Evolutionary conservation across 2,888 invertebrate genomes (phyloP).

Genomic region (Stenodera caucasica): DNA sequence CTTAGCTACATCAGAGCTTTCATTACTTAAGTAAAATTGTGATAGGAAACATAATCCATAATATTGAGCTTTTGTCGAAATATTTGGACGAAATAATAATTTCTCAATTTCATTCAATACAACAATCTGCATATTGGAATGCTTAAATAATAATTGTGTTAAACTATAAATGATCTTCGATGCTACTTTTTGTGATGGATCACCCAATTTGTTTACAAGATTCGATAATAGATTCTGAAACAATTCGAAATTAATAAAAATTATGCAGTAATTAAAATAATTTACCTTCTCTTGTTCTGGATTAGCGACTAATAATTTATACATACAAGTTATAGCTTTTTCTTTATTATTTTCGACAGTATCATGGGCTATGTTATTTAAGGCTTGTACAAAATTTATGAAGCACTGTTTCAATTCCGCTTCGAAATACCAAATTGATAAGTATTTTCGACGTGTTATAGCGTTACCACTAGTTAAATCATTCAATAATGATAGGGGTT

Average conservation of each 20-base stretch:
- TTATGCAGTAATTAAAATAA: not conserved
- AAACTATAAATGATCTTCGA: slow-evolving; percentile 86
- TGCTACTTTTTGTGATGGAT: slow-evolving; percentile 85
- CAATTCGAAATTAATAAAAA: slow-evolving; percentile 24
- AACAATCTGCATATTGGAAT: slow-evolving; percentile 90
- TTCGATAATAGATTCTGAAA: slow-evolving; percentile 72
- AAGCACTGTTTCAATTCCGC: slow-evolving; percentile 77
- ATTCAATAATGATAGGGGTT: slow-evolving; percentile 62
- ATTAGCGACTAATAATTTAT: slow-evolving; percentile 73
- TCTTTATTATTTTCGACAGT: slow-evolving; percentile 78
- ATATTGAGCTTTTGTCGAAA: slow-evolving; percentile 84
- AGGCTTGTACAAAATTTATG: slow-evolving; percentile 67
- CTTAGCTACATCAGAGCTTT: slow-evolving; percentile 78
- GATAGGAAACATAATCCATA: slow-evolving; percentile 91
- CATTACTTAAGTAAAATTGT: slow-evolving; percentile 76
- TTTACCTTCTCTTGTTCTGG: slow-evolving; percentile 82
- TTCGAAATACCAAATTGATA: slow-evolving; percentile 87
- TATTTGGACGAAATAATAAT: slow-evolving; percentile 81
- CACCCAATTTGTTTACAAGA: slow-evolving; percentile 94
- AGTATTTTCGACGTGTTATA: slow-evolving; percentile 64
- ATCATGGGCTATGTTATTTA: slow-evolving; percentile 76
- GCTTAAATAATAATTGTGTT: slow-evolving; percentile 76
- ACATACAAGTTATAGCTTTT: slow-evolving; percentile 75
- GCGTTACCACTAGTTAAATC: slow-evolving; percentile 67
- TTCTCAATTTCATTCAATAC: slow-evolving; percentile 88